Evolutionary conservation across 2,113 vertebrate genomes (phyloP), one percentile per base, ranked within the genome.

Genomic region (Cnemophilus loriae): DNA sequence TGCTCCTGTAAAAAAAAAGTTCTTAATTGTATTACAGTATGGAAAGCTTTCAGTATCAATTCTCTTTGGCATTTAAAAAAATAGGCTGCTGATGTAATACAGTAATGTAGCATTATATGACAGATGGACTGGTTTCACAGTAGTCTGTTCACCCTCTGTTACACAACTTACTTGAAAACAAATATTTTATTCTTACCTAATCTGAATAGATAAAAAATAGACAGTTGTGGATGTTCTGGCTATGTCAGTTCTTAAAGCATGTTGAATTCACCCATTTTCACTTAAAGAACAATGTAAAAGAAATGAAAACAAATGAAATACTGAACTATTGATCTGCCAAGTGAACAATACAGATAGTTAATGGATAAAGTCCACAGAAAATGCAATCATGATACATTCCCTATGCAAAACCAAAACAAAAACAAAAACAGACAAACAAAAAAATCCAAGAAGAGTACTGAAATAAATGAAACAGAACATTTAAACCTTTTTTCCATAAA

Each of bases 111-210:
- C 50, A 50, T 67, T 63, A 46, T 41, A 57, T 50, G 64, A 87
- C 60, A 89, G 90, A 96, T 53, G 81, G 85, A 67, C 52, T 85
- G 23, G 37, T 59, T 93, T 84, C 79, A 88, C 67, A 84, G 33
- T 49, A 83, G 67, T 87, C 64, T 78, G 65, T 52, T 95, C 65
- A 75, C 50, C 35, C 87, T 81, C 87, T 85, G 70, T 73, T 85
- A 90, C 63, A 86, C 63, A 93, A 83, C 8, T 71, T 65, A 84
- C 28, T 86, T 73, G 46, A 91, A 96, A 94, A 94, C 44, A 96
- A 89, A 37, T 87, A 90, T 71, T 92, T 93, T 79, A 64, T 83
- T 84, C 71, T 91, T 81, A 78, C 20, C 39, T 87, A 70, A 59
- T 67, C 32, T 47, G 53, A 79, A 95, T 15, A 91, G 49, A 76